These are phyloP conservation scores for Oedothorax gibbosus DNA, from an alignment of 1,140 invertebrate genomes.

Conservation along the genomic window DNA sequence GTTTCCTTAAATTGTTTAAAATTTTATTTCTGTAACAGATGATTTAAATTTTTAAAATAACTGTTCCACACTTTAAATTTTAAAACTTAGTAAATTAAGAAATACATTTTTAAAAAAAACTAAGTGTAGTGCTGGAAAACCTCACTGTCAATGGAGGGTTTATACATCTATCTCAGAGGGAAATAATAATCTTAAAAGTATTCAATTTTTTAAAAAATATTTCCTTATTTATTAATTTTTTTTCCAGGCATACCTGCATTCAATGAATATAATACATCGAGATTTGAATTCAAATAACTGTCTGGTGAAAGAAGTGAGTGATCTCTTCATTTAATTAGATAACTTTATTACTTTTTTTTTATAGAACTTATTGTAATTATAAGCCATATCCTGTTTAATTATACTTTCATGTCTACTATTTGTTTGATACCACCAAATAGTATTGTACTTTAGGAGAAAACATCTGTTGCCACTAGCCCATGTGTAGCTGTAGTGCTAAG, in stretches of 20 bases:
- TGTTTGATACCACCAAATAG: no score
- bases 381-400: not conserved
- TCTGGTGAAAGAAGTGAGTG: slow-evolving; percentile 81
- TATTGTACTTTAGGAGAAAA: not conserved
- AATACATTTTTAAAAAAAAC: no score
- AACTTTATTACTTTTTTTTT: not conserved
- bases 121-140: no score
- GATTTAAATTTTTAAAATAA: no score
- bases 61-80: no score
- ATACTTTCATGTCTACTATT: no score
- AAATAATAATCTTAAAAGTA: not conserved
- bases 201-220: not conserved
- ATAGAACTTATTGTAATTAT: not conserved
- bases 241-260: slow-evolving; percentile 83
- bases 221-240: not conserved
- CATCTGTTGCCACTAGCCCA: not conserved
- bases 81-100: no score
- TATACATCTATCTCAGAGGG: no score
- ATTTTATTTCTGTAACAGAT: no score
- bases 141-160: no score
- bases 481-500: not conserved
- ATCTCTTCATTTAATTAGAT: not conserved
- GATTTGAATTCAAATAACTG: slow-evolving; percentile 98
- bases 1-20: no score
- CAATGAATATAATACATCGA: slow-evolving; percentile 93